Evolutionary conservation across 2,888 invertebrate genomes (phyloP).

Genomic region (Polydrusus tereticollis): DNA sequence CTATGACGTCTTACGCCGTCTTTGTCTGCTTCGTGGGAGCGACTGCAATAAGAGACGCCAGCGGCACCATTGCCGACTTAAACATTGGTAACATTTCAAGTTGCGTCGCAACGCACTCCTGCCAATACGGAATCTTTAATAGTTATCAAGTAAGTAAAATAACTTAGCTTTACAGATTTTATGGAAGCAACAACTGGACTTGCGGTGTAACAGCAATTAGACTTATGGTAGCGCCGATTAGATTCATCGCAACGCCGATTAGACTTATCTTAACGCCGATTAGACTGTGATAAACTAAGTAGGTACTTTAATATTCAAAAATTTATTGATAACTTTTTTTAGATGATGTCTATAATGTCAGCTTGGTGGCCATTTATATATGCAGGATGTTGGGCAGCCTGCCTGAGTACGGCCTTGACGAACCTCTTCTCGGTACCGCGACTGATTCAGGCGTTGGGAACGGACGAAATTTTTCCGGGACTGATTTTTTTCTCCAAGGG

Average conservation of each 20-base stretch:
- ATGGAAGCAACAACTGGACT: too few relatives aligned
- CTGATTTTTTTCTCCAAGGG: constrained; percentile 93
- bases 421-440: constrained; percentile 94
- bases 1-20: constrained; percentile 87
- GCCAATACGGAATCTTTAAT: constrained; percentile 86
- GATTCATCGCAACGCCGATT: too few relatives aligned
- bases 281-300: too few relatives aligned
- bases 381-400: constrained; percentile 97
- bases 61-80: constrained; percentile 75
- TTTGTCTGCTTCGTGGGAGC: constrained; percentile 88
- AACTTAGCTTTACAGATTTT: too few relatives aligned
- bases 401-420: constrained; percentile 94
- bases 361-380: constrained; percentile 92
- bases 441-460: constrained; percentile 89
- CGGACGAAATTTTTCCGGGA: constrained; percentile 94
- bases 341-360: constrained; percentile 90
- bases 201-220: too few relatives aligned
- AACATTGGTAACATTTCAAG: constrained; percentile 73
- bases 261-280: too few relatives aligned
- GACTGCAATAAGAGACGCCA: constrained; percentile 84
- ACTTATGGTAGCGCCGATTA: too few relatives aligned
- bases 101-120: constrained; percentile 69
- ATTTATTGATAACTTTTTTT: constrained; percentile 41
- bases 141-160: constrained; percentile 80
- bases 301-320: too few relatives aligned